Evolutionary conservation across 2,113 vertebrate species (phyloP).

Genomic region (Gymnarchus niloticus): DNA sequence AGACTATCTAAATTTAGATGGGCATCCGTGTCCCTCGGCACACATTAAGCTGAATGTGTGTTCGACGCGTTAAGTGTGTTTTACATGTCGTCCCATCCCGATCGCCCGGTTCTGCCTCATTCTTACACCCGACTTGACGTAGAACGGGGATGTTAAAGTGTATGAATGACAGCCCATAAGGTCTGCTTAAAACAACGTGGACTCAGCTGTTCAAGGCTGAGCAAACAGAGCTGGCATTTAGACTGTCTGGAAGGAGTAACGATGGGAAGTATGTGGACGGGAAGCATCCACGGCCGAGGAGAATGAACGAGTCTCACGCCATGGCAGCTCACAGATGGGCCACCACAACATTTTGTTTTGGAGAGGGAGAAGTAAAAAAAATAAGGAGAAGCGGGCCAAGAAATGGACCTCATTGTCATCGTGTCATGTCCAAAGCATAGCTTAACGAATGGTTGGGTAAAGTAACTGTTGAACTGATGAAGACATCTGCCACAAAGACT

Average conservation of each 20-base stretch:
- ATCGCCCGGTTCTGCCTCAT: neutral
- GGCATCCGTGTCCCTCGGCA: neutral
- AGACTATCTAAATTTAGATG: neutral
- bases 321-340: neutral
- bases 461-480: neutral
- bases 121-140: neutral
- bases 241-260: conserved; percentile 8
- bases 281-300: neutral
- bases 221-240: conserved; percentile 31
- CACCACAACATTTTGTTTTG: neutral
- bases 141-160: neutral
- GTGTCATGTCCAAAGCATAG: neutral
- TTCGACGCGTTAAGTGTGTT: no score
- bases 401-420: neutral
- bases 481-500: neutral
- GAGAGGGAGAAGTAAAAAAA: neutral
- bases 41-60: no score
- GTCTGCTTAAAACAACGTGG: conserved; percentile 24
- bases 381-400: no score
- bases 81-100: neutral
- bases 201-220: conserved; percentile 17
- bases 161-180: neutral
- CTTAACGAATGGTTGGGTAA: neutral
- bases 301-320: neutral
- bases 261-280: neutral